Percentiles rank a stretch among this genome's conserved stretches.
Evolutionary conservation across 2,797 vertebrate species (phyloP).

Genomic region (Babyrousa celebensis): DNA sequence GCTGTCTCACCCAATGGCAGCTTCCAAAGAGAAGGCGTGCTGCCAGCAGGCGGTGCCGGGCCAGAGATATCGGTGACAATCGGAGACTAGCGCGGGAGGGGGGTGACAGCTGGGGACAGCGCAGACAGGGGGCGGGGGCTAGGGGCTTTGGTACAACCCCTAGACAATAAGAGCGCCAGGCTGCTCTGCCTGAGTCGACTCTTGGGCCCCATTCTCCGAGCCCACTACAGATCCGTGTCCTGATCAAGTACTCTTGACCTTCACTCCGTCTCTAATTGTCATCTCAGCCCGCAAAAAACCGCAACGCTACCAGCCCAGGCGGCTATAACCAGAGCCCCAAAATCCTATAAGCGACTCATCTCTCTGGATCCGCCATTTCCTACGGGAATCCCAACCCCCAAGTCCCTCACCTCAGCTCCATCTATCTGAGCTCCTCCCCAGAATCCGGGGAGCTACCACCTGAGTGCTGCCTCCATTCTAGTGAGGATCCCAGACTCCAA

Average conservation of each 20-base stretch:
- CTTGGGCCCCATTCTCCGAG: not conserved
- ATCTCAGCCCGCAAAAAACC: not conserved
- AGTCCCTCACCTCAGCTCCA: not conserved
- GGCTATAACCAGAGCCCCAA: not conserved
- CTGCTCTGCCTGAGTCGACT: conserved; percentile 37
- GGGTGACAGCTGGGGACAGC: conserved; percentile 84
- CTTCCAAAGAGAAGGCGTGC: conserved; percentile 21
- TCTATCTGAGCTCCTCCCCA: not conserved
- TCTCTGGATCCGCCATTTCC: conserved; percentile 38
- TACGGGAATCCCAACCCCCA: conserved; percentile 7
- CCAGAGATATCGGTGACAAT: conserved; percentile 75
- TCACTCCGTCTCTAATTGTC: conserved; percentile 16
- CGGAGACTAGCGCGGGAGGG: conserved; percentile 75
- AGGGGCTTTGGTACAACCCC: not conserved
- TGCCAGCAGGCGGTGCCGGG: conserved; percentile 74
- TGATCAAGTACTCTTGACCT: not conserved
- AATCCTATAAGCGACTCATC: not conserved
- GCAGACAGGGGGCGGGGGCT: conserved; percentile 36
- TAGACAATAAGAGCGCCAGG: conserved; percentile 54
- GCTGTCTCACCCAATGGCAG: conserved; percentile 70
- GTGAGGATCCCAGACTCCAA: conserved; percentile 19
- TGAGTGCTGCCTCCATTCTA: not conserved
- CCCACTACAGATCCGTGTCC: not conserved
- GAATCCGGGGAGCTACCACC: not conserved
- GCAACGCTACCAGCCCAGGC: not conserved